Base-by-base conservation (phyloP, 1,140 invertebrate species). In the Drosophila takahashii region DNA sequence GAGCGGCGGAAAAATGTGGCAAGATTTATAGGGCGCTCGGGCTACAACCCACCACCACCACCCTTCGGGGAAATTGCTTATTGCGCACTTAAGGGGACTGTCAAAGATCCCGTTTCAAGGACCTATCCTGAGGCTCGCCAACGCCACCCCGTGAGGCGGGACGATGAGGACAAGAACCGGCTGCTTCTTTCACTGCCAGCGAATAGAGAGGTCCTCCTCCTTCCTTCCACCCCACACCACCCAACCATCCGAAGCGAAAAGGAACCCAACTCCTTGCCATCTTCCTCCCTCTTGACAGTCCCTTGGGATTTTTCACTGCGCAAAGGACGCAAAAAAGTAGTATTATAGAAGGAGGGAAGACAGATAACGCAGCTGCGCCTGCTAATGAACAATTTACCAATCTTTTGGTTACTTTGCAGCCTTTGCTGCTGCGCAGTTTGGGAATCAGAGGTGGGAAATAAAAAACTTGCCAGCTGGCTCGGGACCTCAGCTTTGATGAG, bases 171-270 rank as follows among this genome's bases (percentile, higher is more conserved):
- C 18, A 22, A 47, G 22, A 22, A 34, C 26, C 60, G 81, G 81
- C 81, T 85, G 81, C 81, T 78, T 84, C 81, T 85, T 85, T 85
- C 13, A 36, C 66, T 41, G 59, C 42, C 52, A 44, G 62, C 18
- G 27, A 36, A 45, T 41, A 54, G 48, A 58, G 27, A 62, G 66
- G 29, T 34, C 10, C 48, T 34, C 53, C 51, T 76, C 29, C 44
- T 76, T 57, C 42, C n/a, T 50, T 29, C 45, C 73, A 59, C 57
- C 64, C 66, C 58, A 53, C 66, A 54, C 42, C 53, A 53, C 15
- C 39, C 72, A 44, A 36, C 22, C 22, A 22, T 1, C 47, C 58
- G 60, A 71, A 26, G 2, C 6, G 7, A 15, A 44, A 39, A n/a
- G 8, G 16, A 62, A 57, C 57, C 54, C 29, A 58, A 59, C 26